phyloP scores from a whole-genome alignment of 35 echinoderm and acorn worm species.

The Holothuria glaberrima region DNA sequence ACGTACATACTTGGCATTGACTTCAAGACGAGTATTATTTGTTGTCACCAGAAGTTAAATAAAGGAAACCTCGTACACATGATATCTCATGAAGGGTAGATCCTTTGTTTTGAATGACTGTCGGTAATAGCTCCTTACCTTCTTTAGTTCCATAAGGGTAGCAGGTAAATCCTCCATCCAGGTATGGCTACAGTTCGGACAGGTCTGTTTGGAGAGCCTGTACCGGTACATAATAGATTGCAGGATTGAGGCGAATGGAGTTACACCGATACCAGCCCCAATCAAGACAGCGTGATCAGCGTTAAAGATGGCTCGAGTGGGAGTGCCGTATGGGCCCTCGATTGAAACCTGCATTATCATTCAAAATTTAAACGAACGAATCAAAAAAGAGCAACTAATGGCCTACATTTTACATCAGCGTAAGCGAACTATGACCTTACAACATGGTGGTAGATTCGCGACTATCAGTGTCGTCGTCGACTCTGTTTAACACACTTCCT shows the following conservation, averaged over 20 bases:
- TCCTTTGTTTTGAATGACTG: too few relatives aligned
- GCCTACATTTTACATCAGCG: too few relatives aligned
- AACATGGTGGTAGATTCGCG: too few relatives aligned
- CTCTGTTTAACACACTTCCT: too few relatives aligned
- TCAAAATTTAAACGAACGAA: background rate
- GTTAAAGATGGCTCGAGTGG: conserved; percentile 68
- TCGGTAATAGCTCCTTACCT: conserved; percentile 43
- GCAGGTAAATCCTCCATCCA: conserved; percentile 71
- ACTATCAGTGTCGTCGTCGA: too few relatives aligned
- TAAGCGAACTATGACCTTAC: too few relatives aligned
- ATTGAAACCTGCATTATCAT: conserved; percentile 56
- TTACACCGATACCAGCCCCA: conserved; percentile 86
- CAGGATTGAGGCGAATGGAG: conserved; percentile 83
- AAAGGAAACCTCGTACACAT: too few relatives aligned
- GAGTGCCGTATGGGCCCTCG: conserved; percentile 87
- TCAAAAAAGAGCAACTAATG: background rate
- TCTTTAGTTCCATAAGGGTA: conserved; percentile 69
- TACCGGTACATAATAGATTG: conserved; percentile 81
- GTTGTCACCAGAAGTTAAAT: too few relatives aligned
- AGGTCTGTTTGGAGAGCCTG: conserved; percentile 38
- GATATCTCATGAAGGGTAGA: too few relatives aligned
- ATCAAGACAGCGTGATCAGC: conserved; percentile 87
- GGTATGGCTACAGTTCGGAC: conserved; percentile 77
- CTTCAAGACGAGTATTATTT: too few relatives aligned
- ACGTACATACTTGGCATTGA: too few relatives aligned